These are phyloP conservation scores for Ornithoptera alexandrae DNA, from an alignment of 2,888 invertebrate genomes.

Conservation along the genomic window DNA sequence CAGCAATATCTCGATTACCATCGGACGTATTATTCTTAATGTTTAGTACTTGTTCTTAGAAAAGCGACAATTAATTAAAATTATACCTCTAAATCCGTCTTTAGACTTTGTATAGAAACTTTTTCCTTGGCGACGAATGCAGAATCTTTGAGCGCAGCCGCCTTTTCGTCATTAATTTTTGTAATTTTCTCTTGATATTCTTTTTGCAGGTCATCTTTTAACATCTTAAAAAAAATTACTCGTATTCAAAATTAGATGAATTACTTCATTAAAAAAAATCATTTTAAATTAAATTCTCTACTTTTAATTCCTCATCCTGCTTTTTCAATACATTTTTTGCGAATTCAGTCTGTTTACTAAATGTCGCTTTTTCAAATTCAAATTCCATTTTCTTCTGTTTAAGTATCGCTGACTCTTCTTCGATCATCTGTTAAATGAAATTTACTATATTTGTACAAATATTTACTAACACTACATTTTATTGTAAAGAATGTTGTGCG, in stretches of 20 bases:
- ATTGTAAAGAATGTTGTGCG: neutral
- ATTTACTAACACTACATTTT: neutral
- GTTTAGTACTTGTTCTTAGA: too few species aligned
- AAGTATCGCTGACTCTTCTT: conserved; percentile 66
- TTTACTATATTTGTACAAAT: neutral
- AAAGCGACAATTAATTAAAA: neutral
- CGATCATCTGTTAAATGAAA: conserved; percentile 56
- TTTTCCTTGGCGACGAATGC: conserved; percentile 62
- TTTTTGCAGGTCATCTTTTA: conserved; percentile 67
- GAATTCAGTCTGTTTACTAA: conserved; percentile 81
- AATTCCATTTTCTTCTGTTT: conserved; percentile 82
- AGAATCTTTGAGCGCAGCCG: conserved; percentile 57
- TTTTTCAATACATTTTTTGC: conserved; percentile 77
- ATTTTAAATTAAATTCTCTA: conserved; percentile 35
- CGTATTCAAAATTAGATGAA: too few species aligned
- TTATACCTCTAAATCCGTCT: conserved; percentile 66
- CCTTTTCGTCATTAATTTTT: conserved; percentile 65
- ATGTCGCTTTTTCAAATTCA: conserved; percentile 81
- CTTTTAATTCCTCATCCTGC: conserved; percentile 82
- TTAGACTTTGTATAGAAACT: conserved; percentile 57
- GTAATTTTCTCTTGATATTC: conserved; percentile 66
- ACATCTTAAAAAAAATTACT: conserved; percentile 44
- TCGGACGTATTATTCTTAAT: too few species aligned
- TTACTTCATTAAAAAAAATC: neutral
- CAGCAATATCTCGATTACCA: too few species aligned